Conservation (phyloP, 2,113 vertebrate species). For the Dipodomys merriami region DNA sequence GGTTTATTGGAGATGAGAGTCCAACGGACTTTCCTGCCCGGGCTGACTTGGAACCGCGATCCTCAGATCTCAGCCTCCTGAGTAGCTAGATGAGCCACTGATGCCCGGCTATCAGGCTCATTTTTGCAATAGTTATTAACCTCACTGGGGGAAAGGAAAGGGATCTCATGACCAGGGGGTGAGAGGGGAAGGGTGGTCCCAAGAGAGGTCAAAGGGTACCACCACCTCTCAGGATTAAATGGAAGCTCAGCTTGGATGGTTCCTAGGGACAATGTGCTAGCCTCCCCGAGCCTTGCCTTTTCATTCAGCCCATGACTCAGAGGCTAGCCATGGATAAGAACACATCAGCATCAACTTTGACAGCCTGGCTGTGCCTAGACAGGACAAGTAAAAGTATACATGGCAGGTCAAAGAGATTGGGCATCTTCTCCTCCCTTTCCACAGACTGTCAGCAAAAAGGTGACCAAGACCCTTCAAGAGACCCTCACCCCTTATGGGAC, state of each 20-base stretch:
- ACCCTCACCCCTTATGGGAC: background rate
- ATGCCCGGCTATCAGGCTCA: background rate
- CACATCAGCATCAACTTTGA: background rate
- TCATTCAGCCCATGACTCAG: background rate
- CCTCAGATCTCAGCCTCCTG: no score
- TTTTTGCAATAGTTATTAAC: background rate
- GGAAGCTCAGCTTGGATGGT: background rate
- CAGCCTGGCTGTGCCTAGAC: background rate
- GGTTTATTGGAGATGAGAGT: no score
- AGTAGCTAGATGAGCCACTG: no score
- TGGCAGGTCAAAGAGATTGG: no score
- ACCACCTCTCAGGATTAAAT: background rate
- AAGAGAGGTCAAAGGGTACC: background rate
- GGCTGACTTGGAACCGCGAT: no score
- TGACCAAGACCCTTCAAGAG: background rate
- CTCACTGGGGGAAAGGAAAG: background rate
- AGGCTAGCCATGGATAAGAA: background rate
- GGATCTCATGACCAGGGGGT: background rate
- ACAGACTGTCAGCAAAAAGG: background rate
- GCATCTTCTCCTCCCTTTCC: background rate
- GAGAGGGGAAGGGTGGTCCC: background rate
- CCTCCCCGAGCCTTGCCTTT: fast-evolving
- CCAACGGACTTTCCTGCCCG: no score
- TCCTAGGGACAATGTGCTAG: background rate
- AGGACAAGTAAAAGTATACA: background rate